Evolutionary conservation across 2,888 invertebrate genomes (phyloP).

Genomic region (Clostera curtula): DNA sequence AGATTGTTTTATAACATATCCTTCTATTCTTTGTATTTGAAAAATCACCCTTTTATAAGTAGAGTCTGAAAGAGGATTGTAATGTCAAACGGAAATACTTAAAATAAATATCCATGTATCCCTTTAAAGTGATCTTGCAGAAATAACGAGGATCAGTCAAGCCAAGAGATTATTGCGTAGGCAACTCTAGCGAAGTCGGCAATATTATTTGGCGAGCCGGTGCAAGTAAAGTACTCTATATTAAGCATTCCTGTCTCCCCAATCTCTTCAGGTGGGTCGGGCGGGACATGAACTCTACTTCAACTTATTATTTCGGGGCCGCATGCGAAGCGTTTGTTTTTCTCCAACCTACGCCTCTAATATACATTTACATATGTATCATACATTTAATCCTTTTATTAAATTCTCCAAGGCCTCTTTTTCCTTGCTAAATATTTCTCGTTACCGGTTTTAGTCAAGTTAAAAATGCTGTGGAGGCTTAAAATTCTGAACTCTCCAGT

Average conservation of each 20-base stretch:
- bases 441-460: constrained; percentile 17
- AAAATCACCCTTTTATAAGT: no score
- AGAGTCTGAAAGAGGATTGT: no score
- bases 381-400: constrained; percentile 58
- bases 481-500: constrained; percentile 11
- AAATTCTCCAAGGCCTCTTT: constrained; percentile 41
- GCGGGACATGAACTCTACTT: constrained; percentile 59
- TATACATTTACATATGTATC: constrained; percentile 49
- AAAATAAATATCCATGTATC: constrained; percentile 16
- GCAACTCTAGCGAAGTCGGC: constrained; percentile 47
- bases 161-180: constrained; percentile 29
- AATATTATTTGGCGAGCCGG: constrained; percentile 65
- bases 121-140: constrained; percentile 16
- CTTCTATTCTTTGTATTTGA: no score
- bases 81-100: no score
- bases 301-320: constrained; percentile 68
- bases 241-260: constrained; percentile 70
- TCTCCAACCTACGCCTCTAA: constrained; percentile 46
- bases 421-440: constrained; percentile 30
- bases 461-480: constrained; percentile 14
- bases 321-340: constrained; percentile 60
- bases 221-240: constrained; percentile 70
- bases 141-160: constrained; percentile 29
- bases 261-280: constrained; percentile 65
- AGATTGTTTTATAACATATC: no score